Evolutionary conservation across 1,140 invertebrate species (phyloP).

Genomic region (Ectropis grisescens): DNA sequence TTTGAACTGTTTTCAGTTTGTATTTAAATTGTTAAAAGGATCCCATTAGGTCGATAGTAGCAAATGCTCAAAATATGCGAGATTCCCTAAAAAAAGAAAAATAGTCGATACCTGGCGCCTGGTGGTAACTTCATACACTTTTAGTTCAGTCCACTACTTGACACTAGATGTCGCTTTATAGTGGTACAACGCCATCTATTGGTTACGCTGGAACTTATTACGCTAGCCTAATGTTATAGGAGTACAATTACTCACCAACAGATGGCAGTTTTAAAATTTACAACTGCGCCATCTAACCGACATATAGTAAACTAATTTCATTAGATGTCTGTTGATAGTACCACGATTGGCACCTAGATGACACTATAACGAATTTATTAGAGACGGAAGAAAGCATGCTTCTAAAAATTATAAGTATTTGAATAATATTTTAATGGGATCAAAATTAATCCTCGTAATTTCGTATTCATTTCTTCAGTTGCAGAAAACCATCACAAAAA

Average conservation of each 20-base stretch:
- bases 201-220: no score
- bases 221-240: not conserved
- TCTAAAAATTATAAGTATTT: not conserved
- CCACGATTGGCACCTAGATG: not conserved
- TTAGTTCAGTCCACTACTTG: not conserved
- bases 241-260: not conserved
- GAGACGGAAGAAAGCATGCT: not conserved
- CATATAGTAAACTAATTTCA: not conserved
- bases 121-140: not conserved
- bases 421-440: not conserved
- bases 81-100: not conserved
- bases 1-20: no score
- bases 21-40: no score
- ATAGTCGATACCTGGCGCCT: not conserved
- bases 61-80: not conserved
- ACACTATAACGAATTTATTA: no score
- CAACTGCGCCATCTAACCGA: not conserved
- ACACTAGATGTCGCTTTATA: no score
- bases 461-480: no score
- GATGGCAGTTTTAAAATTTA: not conserved
- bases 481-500: no score
- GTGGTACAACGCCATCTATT: no score
- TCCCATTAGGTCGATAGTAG: no score
- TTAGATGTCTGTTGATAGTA: not conserved
- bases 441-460: not conserved